phyloP scores from a whole-genome alignment of 1,140 invertebrate genomes.

The Theocolax elegans region DNA sequence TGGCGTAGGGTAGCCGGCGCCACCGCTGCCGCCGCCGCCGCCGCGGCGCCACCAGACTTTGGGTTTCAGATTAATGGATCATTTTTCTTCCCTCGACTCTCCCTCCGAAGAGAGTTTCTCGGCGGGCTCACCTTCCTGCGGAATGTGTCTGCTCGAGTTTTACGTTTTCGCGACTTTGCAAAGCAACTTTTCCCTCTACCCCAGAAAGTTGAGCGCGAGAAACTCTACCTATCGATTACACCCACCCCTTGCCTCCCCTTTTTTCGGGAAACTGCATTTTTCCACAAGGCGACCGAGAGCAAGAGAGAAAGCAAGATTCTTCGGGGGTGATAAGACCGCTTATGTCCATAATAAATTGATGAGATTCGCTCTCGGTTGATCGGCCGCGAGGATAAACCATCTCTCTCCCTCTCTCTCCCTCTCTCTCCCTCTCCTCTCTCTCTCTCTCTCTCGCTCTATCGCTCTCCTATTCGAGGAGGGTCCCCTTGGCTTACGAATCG shows the following conservation, averaged over 20 bases:
- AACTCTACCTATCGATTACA: conserved; percentile 32
- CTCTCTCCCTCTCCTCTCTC: too few species aligned
- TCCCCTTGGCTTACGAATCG: conserved; percentile 28
- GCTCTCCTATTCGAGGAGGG: too few species aligned
- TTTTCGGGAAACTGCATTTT: background rate
- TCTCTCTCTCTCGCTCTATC: too few species aligned
- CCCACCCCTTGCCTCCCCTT: conserved; percentile 3
- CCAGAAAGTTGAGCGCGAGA: conserved; percentile 7
- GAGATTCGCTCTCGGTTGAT: conserved; percentile 25
- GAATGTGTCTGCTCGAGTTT: conserved; percentile 39
- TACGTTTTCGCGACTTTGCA: conserved; percentile 37
- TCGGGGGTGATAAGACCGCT: conserved; percentile 23
- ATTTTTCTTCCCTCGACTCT: conserved; percentile 63
- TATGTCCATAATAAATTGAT: conserved; percentile 40
- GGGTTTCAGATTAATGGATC: conserved; percentile 69
- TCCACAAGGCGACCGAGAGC: background rate
- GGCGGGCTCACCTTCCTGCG: too few species aligned
- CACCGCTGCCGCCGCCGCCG: conserved; percentile 59
- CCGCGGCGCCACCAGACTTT: conserved; percentile 68
- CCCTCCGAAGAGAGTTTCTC: too few species aligned
- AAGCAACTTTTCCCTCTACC: conserved; percentile 19
- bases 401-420: too few species aligned
- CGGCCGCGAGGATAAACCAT: conserved; percentile 26
- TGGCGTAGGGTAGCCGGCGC: conserved; percentile 45
- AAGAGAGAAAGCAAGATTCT: conserved; percentile 5